Percentiles rank a stretch among this genome's conserved stretches.
Conservation (phyloP, 2,888 invertebrate species). For the Tenthredo scrophulariae region DNA sequence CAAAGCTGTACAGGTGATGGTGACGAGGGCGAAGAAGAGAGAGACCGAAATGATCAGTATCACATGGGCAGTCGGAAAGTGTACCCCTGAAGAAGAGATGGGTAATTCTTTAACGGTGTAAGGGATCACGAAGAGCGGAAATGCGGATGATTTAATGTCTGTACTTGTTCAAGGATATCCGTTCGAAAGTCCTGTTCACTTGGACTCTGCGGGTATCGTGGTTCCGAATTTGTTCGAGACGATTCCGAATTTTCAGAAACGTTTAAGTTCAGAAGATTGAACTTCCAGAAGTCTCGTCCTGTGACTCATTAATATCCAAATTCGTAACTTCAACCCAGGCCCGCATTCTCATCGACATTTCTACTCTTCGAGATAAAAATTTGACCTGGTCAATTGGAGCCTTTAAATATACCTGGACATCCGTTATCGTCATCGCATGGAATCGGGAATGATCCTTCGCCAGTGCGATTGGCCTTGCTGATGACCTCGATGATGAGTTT, state of each 20-base stretch:
- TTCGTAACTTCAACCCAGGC: no score
- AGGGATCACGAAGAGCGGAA: not conserved
- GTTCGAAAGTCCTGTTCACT: not conserved
- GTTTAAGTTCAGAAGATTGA: no score
- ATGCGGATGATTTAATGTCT: not conserved
- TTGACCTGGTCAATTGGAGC: not conserved
- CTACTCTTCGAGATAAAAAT: no score
- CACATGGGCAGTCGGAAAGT: slow-evolving; percentile 75
- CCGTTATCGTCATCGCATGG: slow-evolving; percentile 69
- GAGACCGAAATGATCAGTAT: slow-evolving; percentile 75
- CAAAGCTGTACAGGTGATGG: slow-evolving; percentile 71
- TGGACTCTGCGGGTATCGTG: no score
- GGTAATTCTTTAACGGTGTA: not conserved
- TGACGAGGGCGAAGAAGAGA: slow-evolving; percentile 71
- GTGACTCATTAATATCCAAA: not conserved
- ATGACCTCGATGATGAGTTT: slow-evolving; percentile 63
- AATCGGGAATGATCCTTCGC: slow-evolving; percentile 65
- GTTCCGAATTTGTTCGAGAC: no score
- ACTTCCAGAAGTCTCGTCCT: no score
- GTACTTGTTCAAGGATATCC: not conserved
- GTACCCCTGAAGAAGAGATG: slow-evolving; percentile 60
- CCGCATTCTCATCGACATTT: no score
- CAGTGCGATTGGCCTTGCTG: slow-evolving; percentile 64
- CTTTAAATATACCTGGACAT: slow-evolving; percentile 73
- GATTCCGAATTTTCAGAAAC: no score